These are phyloP conservation scores for Phaedon cochleariae DNA, from an alignment of 2,888 invertebrate genomes.

Conservation along the genomic window DNA sequence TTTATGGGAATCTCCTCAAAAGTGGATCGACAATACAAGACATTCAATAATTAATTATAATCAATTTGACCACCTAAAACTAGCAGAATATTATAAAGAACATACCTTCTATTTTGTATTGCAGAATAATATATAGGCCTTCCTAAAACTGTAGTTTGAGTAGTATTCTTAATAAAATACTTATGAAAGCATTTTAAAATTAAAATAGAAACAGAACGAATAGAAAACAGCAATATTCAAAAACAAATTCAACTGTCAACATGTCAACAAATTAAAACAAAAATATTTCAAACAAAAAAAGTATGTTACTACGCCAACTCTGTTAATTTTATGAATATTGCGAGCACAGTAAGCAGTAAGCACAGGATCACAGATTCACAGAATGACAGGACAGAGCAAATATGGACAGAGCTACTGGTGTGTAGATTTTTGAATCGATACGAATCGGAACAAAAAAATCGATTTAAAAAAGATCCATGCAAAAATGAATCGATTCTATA, in stretches of 20 bases:
- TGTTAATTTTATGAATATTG: not conserved
- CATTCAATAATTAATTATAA: too few relatives aligned
- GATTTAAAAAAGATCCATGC: too few relatives aligned
- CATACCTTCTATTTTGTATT: slow-evolving; percentile 40
- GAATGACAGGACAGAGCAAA: too few relatives aligned
- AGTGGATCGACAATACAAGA: too few relatives aligned
- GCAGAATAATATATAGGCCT: slow-evolving; percentile 38
- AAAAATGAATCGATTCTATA: too few relatives aligned
- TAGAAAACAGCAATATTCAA: slow-evolving; percentile 50
- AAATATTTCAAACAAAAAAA: not conserved
- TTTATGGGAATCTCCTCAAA: too few relatives aligned
- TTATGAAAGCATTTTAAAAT: slow-evolving; percentile 46
- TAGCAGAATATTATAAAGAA: not conserved
- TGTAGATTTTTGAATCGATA: too few relatives aligned
- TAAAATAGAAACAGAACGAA: slow-evolving; percentile 49
- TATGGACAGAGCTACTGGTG: too few relatives aligned
- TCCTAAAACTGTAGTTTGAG: slow-evolving; percentile 41
- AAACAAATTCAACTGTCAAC: slow-evolving; percentile 52
- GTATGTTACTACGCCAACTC: not conserved
- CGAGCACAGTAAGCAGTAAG: too few relatives aligned
- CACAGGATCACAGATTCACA: too few relatives aligned
- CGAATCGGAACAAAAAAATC: too few relatives aligned
- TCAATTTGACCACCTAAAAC: too few relatives aligned
- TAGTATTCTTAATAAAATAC: slow-evolving; percentile 35
- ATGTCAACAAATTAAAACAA: slow-evolving; percentile 25